Evolutionary conservation across 2,797 vertebrate genomes (phyloP).

Genomic region (Mionectes olivaceus): DNA sequence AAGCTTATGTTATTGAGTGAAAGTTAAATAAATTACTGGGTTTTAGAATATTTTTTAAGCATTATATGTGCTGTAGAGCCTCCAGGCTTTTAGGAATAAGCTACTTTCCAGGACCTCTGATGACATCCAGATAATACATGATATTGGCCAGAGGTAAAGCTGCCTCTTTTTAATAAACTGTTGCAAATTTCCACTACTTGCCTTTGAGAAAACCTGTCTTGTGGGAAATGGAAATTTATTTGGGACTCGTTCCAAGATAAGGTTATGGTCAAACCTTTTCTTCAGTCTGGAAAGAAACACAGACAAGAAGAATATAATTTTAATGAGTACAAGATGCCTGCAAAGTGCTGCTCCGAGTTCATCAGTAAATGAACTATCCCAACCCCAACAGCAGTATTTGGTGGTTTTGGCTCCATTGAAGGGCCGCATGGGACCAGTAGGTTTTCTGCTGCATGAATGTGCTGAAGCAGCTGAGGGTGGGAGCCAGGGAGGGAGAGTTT

Average conservation of each 20-base stretch:
- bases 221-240: constrained; percentile 63
- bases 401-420: fast-evolving
- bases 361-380: not conserved
- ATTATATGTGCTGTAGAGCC: not conserved
- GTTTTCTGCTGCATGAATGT: not conserved
- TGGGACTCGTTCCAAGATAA: constrained; percentile 38
- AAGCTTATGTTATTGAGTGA: not conserved
- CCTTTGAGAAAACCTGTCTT: constrained; percentile 54
- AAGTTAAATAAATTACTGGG: not conserved
- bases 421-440: not conserved
- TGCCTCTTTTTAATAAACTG: constrained; percentile 57
- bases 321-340: constrained; percentile 57
- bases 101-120: constrained; percentile 62
- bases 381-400: not conserved
- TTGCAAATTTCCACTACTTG: constrained; percentile 62
- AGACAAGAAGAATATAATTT: constrained; percentile 45
- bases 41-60: constrained; percentile 23
- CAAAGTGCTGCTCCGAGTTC: not conserved
- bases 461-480: not conserved
- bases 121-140: constrained; percentile 65
- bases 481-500: not conserved
- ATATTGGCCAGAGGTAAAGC: constrained; percentile 61
- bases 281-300: constrained; percentile 26
- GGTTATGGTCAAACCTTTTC: constrained; percentile 36
- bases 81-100: constrained; percentile 47